These are phyloP conservation scores for Coenonympha glycerion DNA, from an alignment of 2,888 invertebrate species.

Conservation along the genomic window DNA sequence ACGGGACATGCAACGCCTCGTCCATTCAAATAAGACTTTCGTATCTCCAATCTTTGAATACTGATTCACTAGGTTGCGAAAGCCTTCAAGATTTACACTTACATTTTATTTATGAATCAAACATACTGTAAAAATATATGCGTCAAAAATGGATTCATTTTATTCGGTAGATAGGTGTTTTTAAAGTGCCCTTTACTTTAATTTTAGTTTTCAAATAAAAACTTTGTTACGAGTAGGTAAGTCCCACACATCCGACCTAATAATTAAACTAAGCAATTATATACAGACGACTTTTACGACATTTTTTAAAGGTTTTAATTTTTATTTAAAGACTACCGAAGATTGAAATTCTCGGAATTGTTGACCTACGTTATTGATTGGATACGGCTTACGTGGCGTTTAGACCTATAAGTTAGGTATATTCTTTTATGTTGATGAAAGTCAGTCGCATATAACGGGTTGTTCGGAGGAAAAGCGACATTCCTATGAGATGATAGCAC, in stretches of 20 bases:
- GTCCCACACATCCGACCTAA: too few species aligned
- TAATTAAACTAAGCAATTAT: too few species aligned
- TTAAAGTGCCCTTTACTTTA: too few species aligned
- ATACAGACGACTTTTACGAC: too few species aligned
- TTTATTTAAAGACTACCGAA: neutral
- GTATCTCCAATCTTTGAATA: slow-evolving; percentile 8
- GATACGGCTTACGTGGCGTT: neutral
- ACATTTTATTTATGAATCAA: slow-evolving; percentile 19
- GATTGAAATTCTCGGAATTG: neutral
- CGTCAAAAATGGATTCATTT: too few species aligned
- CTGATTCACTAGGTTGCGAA: slow-evolving; percentile 60
- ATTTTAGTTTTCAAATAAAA: too few species aligned
- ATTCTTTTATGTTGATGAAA: neutral
- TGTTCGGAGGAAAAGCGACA: neutral
- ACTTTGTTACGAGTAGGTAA: too few species aligned
- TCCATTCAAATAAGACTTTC: slow-evolving; percentile 9
- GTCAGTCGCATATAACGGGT: neutral
- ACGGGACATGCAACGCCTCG: slow-evolving; percentile 3
- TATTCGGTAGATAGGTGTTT: too few species aligned
- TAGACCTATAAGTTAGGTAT: neutral
- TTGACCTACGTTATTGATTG: neutral
- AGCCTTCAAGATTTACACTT: slow-evolving; percentile 38
- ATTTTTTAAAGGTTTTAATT: neutral
- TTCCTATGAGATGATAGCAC: neutral
- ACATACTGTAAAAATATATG: too few species aligned